These are phyloP conservation scores for Sarotherodon lohbergeri DNA, from an alignment of 2,113 vertebrate species.

Conservation along the genomic window DNA sequence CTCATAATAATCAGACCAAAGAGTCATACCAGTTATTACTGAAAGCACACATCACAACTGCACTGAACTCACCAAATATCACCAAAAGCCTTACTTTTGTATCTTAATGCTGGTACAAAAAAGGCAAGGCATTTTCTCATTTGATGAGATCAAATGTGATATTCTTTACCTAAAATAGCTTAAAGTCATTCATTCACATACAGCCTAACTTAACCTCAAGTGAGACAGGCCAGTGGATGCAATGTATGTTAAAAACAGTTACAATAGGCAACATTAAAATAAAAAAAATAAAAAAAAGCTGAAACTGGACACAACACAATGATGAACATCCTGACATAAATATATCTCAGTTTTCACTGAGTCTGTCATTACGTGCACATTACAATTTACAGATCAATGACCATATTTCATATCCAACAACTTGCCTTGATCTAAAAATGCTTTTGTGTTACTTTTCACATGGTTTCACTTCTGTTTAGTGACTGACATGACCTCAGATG, in stretches of 20 bases:
- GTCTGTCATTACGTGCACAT: neutral
- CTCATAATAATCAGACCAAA: neutral
- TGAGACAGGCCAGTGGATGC: neutral
- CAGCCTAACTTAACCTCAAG: neutral
- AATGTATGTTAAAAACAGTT: neutral
- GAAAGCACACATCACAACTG: neutral
- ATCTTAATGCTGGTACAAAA: neutral
- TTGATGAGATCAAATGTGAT: neutral
- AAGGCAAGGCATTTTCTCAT: neutral
- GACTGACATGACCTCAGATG: neutral
- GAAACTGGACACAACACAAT: neutral
- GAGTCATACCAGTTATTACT: neutral
- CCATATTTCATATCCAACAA: neutral
- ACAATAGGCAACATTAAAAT: rapidly evolving
- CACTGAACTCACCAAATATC: neutral
- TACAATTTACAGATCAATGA: neutral
- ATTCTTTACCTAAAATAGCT: neutral
- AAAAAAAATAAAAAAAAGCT: rapidly evolving
- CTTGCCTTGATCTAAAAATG: neutral
- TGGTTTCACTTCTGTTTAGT: neutral
- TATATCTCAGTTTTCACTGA: neutral
- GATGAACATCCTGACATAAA: neutral
- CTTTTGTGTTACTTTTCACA: neutral
- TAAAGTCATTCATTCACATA: neutral
- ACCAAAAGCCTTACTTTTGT: neutral